phyloP scores from a whole-genome alignment of 2,888 invertebrate genomes.

The Autographa gamma region DNA sequence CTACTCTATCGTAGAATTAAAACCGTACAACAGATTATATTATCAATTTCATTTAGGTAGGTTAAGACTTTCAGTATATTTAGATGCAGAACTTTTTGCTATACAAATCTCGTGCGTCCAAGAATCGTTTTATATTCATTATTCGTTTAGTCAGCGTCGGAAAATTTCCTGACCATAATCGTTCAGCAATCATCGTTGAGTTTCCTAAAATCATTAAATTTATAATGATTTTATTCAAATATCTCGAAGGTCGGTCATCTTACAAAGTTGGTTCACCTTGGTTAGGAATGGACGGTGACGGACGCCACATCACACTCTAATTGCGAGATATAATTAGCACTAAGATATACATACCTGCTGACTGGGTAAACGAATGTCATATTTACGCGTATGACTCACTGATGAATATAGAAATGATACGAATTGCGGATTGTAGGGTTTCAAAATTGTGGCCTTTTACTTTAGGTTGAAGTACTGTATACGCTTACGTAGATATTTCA shows the following conservation, averaged over 20 bases:
- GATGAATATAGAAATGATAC: conserved; percentile 30
- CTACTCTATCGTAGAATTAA: conserved; percentile 17
- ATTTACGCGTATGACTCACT: conserved; percentile 52
- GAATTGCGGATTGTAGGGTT: conserved; percentile 15
- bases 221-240: conserved; percentile 60
- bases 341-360: conserved; percentile 41
- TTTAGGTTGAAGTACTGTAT: no score
- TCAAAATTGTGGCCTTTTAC: neutral
- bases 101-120: conserved; percentile 2
- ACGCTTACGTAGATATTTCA: no score
- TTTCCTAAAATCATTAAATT: conserved; percentile 54
- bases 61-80: conserved; percentile 2
- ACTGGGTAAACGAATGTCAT: conserved; percentile 43
- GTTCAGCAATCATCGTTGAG: conserved; percentile 37
- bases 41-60: neutral
- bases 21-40: no score
- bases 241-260: conserved; percentile 58
- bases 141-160: conserved; percentile 5
- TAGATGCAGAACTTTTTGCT: neutral
- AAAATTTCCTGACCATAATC: conserved; percentile 21
- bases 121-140: conserved; percentile 24
- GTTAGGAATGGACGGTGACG: conserved; percentile 46
- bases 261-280: conserved; percentile 64
- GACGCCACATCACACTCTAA: conserved; percentile 49
- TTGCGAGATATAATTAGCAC: conserved; percentile 56